phyloP scores from a whole-genome alignment of 2,113 vertebrate genomes.

The Pluvianellus socialis region DNA sequence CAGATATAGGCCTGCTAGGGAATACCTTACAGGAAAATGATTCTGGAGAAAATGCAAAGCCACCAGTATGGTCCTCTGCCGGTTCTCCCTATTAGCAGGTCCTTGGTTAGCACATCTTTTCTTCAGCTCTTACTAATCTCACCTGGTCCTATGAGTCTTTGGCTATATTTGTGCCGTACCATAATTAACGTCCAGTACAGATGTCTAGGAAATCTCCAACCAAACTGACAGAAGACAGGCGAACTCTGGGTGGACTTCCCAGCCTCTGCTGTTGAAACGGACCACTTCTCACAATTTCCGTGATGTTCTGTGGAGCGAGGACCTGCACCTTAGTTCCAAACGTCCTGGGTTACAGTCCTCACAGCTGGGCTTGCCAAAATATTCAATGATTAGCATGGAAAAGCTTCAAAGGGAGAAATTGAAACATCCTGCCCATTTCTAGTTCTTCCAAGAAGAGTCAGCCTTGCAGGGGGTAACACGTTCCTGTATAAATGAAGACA shows the following conservation, averaged over 20 bases:
- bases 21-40: background rate
- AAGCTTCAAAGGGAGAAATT: background rate
- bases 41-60: background rate
- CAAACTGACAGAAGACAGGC: background rate
- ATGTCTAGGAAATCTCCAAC: background rate
- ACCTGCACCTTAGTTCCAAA: background rate
- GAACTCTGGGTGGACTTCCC: accelerated
- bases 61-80: background rate
- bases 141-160: background rate
- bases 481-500: background rate
- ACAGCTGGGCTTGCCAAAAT: background rate
- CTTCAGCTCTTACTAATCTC: background rate
- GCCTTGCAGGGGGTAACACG: accelerated
- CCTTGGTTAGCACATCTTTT: background rate
- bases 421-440: background rate
- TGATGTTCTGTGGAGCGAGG: background rate
- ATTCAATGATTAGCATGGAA: background rate
- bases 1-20: background rate
- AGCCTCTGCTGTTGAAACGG: background rate
- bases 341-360: background rate
- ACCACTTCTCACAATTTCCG: background rate
- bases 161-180: background rate
- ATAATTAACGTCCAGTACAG: background rate
- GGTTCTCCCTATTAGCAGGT: background rate
- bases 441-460: background rate